phyloP scores from a whole-genome alignment of 2,113 vertebrate species.

The Heteronetta atricapilla region DNA sequence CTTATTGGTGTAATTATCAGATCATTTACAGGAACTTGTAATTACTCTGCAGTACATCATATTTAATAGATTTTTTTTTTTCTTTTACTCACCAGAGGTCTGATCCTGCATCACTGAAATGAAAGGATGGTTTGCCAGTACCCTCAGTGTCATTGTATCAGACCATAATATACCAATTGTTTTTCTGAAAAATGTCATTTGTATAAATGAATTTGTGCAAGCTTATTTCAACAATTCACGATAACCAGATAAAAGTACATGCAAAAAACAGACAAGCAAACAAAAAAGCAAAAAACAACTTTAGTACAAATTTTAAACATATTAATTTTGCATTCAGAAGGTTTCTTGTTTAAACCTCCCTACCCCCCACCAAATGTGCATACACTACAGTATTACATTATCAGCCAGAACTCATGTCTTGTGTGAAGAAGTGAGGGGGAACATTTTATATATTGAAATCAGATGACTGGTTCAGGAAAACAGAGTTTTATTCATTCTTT shows the following conservation, averaged over 20 bases:
- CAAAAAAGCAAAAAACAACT: background rate
- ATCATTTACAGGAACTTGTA: constrained; percentile 7
- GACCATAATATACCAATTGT: background rate
- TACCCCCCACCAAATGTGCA: background rate
- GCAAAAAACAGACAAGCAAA: background rate
- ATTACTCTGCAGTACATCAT: background rate
- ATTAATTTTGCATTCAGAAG: background rate
- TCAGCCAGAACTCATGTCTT: background rate
- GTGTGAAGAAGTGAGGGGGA: background rate
- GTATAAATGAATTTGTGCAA: background rate
- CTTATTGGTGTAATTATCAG: background rate
- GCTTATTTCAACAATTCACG: background rate
- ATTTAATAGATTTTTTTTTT: background rate
- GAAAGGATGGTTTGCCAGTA: background rate
- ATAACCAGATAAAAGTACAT: background rate
- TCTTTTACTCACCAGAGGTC: background rate
- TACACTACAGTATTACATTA: background rate
- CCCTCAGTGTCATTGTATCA: background rate
- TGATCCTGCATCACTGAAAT: background rate
- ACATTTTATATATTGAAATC: background rate
- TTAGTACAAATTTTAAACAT: background rate
- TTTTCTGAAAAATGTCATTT: background rate
- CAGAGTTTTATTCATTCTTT: background rate
- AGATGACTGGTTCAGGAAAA: background rate
- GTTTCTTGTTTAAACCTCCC: background rate